Conservation (phyloP, 2,888 invertebrate genomes). For the Timema cristinae region DNA sequence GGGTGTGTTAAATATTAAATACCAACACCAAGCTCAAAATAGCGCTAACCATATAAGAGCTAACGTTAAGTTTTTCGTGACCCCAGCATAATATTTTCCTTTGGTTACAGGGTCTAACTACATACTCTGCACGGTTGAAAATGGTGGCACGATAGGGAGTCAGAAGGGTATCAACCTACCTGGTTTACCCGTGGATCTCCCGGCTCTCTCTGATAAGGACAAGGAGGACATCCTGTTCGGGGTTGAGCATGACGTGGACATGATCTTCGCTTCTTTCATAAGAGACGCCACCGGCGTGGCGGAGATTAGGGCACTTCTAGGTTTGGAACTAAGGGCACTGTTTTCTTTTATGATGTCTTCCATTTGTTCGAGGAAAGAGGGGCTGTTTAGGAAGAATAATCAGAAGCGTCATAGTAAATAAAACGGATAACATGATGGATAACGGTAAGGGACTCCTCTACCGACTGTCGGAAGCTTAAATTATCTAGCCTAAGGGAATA, state of each 20-base stretch:
- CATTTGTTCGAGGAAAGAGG: neutral
- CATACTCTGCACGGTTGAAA: slow-evolving; percentile 79
- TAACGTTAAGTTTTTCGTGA: no score
- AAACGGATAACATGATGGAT: no score
- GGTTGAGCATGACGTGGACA: slow-evolving; percentile 87
- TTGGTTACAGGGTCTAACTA: slow-evolving; percentile 42
- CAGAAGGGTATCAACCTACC: slow-evolving; percentile 97
- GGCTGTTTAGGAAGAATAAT: neutral
- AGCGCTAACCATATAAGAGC: no score
- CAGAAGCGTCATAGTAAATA: no score
- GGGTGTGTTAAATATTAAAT: no score
- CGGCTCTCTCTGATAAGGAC: slow-evolving; percentile 96
- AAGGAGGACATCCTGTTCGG: slow-evolving; percentile 88
- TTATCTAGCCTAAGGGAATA: no score
- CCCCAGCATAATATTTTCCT: no score
- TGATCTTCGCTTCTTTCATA: slow-evolving; percentile 98
- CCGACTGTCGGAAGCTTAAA: no score
- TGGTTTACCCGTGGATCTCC: slow-evolving; percentile 91
- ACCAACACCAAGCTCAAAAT: no score
- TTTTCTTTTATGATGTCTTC: neutral
- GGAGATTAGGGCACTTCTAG: slow-evolving; percentile 65
- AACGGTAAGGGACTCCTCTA: no score
- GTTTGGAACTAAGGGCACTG: slow-evolving; percentile 3
- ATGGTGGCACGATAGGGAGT: slow-evolving; percentile 90
- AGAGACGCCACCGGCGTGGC: slow-evolving; percentile 80